A percentile compares a stretch with the other conserved stretches of the same genome.
phyloP scores from a whole-genome alignment of 2,113 vertebrate species.

The Agapornis roseicollis region DNA sequence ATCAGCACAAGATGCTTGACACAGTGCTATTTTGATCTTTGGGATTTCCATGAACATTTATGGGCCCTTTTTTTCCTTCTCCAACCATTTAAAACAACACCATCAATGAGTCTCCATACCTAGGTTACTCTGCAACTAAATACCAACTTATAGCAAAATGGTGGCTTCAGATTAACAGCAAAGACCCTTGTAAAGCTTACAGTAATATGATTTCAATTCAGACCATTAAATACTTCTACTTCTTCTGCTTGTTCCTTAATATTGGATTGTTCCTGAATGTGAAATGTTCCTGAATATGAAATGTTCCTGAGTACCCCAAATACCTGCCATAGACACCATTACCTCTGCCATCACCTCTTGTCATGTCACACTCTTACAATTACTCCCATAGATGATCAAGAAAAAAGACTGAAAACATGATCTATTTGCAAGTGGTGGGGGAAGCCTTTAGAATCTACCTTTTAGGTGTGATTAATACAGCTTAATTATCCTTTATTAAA shows the following conservation, averaged over 20 bases:
- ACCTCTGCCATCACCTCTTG: background rate
- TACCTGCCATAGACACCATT: background rate
- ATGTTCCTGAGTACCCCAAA: background rate
- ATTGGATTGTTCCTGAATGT: no score
- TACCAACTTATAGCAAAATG: background rate
- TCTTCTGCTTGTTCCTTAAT: background rate
- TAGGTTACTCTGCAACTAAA: background rate
- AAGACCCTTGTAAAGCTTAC: background rate
- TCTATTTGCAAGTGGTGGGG: background rate
- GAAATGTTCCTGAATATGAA: no score
- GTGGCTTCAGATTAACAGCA: background rate
- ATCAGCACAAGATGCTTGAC: slow-evolving; percentile 10
- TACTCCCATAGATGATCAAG: background rate
- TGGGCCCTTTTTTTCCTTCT: background rate
- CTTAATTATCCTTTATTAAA: background rate
- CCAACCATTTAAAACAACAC: background rate
- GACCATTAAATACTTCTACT: background rate
- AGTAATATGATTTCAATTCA: background rate
- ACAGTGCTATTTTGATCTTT: slow-evolving; percentile 4
- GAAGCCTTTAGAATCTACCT: background rate
- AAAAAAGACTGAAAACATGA: background rate
- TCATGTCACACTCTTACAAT: background rate
- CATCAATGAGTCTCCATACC: background rate
- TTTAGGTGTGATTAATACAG: background rate
- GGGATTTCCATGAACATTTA: background rate